Evolutionary conservation across 1,140 invertebrate genomes (phyloP).

Genomic region (Drosophila takahashii): DNA sequence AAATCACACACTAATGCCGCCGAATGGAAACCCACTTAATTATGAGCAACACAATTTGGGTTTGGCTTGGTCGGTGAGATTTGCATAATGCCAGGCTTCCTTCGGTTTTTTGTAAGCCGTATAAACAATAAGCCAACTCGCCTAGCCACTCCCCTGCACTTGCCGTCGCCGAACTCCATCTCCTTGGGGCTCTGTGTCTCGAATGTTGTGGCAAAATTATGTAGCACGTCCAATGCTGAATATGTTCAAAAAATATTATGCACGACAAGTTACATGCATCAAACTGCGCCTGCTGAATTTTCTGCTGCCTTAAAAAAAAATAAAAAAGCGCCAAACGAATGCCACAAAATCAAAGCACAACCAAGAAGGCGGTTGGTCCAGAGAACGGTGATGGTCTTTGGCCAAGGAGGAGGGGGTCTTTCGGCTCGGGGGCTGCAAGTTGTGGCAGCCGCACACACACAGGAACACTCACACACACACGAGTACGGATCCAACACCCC

Average conservation of each 20-base stretch:
- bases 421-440: not conserved
- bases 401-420: not conserved
- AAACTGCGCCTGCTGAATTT: conserved; percentile 54
- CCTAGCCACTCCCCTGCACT: conserved; percentile 52
- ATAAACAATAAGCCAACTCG: conserved; percentile 47
- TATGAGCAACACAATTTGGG: conserved; percentile 48
- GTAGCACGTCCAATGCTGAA: conserved; percentile 74
- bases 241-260: conserved; percentile 73
- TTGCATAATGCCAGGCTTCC: conserved; percentile 53
- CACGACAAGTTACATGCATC: conserved; percentile 78
- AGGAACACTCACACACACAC: conserved; percentile 5
- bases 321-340: conserved; percentile 54
- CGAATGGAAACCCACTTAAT: conserved; percentile 29
- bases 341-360: conserved; percentile 69
- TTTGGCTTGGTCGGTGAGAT: conserved; percentile 42
- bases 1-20: not conserved
- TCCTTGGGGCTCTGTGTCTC: conserved; percentile 23
- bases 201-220: conserved; percentile 61
- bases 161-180: conserved; percentile 5
- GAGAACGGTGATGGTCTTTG: conserved; percentile 4
- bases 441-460: conserved; percentile 2
- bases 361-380: conserved; percentile 52
- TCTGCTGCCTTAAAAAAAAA: conserved; percentile 18
- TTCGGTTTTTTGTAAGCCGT: conserved; percentile 2
- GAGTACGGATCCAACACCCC: conserved; percentile 10